Base-by-base conservation (phyloP, 2,888 invertebrate species). In the Diabrotica balteata region DNA sequence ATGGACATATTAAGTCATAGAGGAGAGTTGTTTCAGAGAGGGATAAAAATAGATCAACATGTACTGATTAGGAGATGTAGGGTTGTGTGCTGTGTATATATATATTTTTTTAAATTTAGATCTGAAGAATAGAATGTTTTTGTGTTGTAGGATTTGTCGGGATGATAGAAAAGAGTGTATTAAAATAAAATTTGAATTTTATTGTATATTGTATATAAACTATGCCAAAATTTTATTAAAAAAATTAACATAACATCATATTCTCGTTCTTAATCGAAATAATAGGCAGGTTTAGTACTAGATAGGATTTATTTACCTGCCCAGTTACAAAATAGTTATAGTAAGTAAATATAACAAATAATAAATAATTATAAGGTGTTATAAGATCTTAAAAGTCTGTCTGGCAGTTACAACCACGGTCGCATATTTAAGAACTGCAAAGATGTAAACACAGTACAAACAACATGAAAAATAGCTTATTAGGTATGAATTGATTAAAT, bases 401-500 rank as follows among this genome's bases (percentile, higher is more conserved):
- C 77, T 79, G 79, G 80, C 79, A 80, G 79, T 80, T 79, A 67
- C 77, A 80, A 78, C 79, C 79, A 79, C 76, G 76, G 79, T 80
- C 79, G 78, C 79, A 76, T 75, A 70, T 59, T 60, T 67, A 63
- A 71, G 72, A 68, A 72, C 71, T 74, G 75, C 75, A 79, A 76
- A 75, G 79, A 77, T 79, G 79, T 76, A 77, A 67, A 76, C 74
- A 76, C 73, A 75, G 72, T 72, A 66, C 68, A 70, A 75, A 72
- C 69, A 77, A 78, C 76, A 78, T 76, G 74, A 77, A 75, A 73
- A 63, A 64, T 70, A 70, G 70, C 68, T 68, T 74, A 67, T 67
- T 73, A 70, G 67, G 71, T 60, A 72, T 62, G 66, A 44, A 44
- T 55, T 54, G 17, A 17, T 17, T 58, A 69, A 73, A 75, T 75